Evolutionary conservation across 2,888 invertebrate genomes (phyloP).

Genomic region (Megaustenia siamemsis): DNA sequence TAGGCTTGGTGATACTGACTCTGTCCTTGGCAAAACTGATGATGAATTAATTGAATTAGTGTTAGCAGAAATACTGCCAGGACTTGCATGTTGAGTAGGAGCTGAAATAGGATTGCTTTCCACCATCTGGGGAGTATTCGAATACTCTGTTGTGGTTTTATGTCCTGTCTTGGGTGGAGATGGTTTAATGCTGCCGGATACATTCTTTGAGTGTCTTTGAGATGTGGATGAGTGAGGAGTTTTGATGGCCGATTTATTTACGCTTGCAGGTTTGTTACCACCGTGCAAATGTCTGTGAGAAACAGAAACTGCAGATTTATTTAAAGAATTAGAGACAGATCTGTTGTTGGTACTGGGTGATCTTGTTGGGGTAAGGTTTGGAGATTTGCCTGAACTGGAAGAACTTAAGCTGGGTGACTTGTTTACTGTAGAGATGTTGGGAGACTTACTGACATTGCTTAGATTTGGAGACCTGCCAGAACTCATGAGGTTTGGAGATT

Average conservation of each 20-base stretch:
- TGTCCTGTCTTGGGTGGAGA: background rate
- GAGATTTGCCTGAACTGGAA: constrained; percentile 26
- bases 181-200: constrained; percentile 26
- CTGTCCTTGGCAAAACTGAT: background rate
- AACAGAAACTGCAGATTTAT: background rate
- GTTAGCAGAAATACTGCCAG: background rate
- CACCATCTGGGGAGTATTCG: background rate
- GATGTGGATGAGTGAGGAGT: constrained; percentile 30
- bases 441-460: constrained; percentile 32
- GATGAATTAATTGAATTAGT: background rate
- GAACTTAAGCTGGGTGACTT: constrained; percentile 43
- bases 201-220: background rate
- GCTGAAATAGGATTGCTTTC: background rate
- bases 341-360: constrained; percentile 21
- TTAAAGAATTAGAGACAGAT: constrained; percentile 6
- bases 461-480: constrained; percentile 42
- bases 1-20: background rate
- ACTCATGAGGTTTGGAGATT: constrained; percentile 41
- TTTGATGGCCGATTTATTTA: constrained; percentile 35
- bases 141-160: constrained; percentile 18
- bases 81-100: background rate
- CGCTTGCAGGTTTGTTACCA: constrained; percentile 4
- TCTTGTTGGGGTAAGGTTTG: constrained; percentile 17
- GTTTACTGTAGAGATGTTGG: constrained; percentile 9
- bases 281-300: constrained; percentile 24